Evolutionary conservation across 2,113 vertebrate genomes (phyloP).

Genomic region (Corythornis vintsioides): DNA sequence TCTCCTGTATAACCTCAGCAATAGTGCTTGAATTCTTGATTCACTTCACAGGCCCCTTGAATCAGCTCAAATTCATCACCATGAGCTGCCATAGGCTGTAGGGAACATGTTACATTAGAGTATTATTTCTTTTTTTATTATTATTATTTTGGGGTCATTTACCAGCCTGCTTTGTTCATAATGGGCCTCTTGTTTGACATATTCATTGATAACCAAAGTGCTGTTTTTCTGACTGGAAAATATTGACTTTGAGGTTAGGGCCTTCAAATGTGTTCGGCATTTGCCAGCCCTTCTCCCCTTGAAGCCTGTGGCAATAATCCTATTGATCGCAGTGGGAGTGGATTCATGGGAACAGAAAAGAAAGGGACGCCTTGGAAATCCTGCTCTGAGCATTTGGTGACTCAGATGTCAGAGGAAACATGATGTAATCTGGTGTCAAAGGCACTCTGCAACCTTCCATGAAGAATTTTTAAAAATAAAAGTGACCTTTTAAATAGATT

Average conservation of each 20-base stretch:
- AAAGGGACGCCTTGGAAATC: constrained; percentile 33
- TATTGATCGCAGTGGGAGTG: neutral
- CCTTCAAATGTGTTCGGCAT: neutral
- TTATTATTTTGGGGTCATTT: neutral
- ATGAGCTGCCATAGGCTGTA: neutral
- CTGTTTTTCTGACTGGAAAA: neutral
- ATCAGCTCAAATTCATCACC: neutral
- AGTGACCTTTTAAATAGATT: constrained; percentile 40
- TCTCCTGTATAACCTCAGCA: neutral
- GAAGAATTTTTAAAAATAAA: neutral
- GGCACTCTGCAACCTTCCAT: neutral
- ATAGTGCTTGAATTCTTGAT: neutral
- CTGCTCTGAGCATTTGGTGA: constrained; percentile 40
- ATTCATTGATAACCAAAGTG: neutral
- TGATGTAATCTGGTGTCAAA: constrained; percentile 46
- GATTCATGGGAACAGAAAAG: constrained; percentile 16
- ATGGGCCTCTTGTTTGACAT: neutral
- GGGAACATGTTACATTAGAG: neutral
- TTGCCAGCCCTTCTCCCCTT: neutral
- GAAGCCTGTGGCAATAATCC: constrained; percentile 27
- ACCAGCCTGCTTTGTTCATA: neutral
- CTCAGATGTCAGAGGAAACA: constrained; percentile 41
- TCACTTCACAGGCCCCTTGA: neutral
- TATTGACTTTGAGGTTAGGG: constrained; percentile 17
- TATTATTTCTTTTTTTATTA: neutral